Evolutionary conservation across 1,140 invertebrate genomes (phyloP).

Genomic region (Zaprionus davidi): DNA sequence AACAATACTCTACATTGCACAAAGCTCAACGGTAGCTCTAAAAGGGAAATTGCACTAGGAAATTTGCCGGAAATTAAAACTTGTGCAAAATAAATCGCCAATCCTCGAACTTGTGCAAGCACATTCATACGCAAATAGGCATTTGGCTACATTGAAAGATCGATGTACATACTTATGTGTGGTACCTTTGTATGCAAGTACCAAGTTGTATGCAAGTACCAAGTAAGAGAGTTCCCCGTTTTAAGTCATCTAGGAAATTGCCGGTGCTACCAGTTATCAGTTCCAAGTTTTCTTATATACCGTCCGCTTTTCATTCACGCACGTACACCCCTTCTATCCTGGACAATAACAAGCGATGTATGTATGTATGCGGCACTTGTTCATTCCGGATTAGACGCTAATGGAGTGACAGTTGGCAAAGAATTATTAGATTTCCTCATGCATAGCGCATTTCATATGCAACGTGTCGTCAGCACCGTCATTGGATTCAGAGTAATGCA

Average conservation of each 20-base stretch:
- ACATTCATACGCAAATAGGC: conserved; percentile 6
- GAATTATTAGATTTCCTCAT: conserved; percentile 83
- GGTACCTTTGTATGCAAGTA: not conserved
- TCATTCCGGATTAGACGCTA: conserved; percentile 48
- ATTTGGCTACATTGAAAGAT: conserved; percentile 49
- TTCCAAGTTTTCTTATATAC: conserved; percentile 1
- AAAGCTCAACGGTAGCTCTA: conserved; percentile 58
- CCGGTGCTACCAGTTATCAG: not conserved
- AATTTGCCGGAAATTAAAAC: conserved; percentile 84
- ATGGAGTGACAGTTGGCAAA: conserved; percentile 78
- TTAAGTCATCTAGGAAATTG: conserved; percentile 26
- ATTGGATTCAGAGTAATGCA: conserved; percentile 12
- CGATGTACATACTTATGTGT: not conserved
- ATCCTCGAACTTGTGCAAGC: conserved; percentile 56
- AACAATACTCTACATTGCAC: not conserved
- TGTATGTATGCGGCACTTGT: not conserved
- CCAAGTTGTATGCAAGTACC: not conserved
- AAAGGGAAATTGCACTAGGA: conserved; percentile 83
- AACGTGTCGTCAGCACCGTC: not conserved
- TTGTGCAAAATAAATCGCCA: conserved; percentile 83
- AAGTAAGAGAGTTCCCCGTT: conserved; percentile 1
- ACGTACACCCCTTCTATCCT: not conserved
- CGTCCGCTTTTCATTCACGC: not conserved
- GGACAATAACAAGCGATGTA: conserved; percentile 1
- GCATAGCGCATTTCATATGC: conserved; percentile 61